Conservation (phyloP, 2,888 invertebrate genomes). For the Caenorhabditis sp. region DNA sequence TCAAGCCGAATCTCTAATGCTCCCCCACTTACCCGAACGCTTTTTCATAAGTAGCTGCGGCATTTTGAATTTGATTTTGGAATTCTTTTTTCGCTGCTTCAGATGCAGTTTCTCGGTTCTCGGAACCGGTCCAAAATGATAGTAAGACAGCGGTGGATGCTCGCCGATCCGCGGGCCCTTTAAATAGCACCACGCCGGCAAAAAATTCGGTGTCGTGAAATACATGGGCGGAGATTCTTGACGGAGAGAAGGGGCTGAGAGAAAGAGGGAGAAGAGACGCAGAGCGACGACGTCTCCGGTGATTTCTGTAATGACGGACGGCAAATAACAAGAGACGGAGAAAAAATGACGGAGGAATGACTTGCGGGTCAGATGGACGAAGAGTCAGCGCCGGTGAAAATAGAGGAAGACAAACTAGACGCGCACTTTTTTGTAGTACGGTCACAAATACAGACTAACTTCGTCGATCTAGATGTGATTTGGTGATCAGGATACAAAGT, state of each 20-base stretch:
- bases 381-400: constrained; percentile 15
- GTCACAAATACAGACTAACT: neutral
- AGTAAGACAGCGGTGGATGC: constrained; percentile 28
- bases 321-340: constrained; percentile 25
- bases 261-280: constrained; percentile 9
- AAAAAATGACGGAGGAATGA: constrained; percentile 4
- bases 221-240: constrained; percentile 35
- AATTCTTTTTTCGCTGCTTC: constrained; percentile 1
- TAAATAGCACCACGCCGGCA: constrained; percentile 42
- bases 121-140: constrained; percentile 3
- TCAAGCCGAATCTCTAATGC: neutral
- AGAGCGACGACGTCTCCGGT: constrained; percentile 40
- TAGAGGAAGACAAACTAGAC: constrained; percentile 17
- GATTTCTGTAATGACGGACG: constrained; percentile 40
- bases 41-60: constrained; percentile 23
- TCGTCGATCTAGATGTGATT: constrained; percentile 11
- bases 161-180: constrained; percentile 31
- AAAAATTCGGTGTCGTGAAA: constrained; percentile 35
- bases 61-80: constrained; percentile 45
- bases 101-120: no score
- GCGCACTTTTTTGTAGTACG: constrained; percentile 30
- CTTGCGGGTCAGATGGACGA: constrained; percentile 44
- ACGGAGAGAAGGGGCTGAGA: constrained; percentile 15
- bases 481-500: constrained; percentile 2
- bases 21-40: constrained; percentile 18